Base-by-base conservation (phyloP, 2,113 vertebrate genomes). In the Leptodactylus fuscus region DNA sequence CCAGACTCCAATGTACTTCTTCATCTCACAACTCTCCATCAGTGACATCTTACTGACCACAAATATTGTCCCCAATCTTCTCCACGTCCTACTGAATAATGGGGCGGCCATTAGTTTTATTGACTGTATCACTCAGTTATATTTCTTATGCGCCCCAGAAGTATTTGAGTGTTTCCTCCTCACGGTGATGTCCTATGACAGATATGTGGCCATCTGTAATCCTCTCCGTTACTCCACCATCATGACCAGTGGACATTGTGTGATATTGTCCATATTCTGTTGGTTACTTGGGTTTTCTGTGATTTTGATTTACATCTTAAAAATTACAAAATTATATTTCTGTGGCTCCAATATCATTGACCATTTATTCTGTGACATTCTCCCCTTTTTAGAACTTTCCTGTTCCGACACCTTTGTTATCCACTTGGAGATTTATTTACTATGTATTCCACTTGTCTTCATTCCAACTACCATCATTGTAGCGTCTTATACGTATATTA, bases 151-250 rank as follows among this genome's bases (percentile, higher is more conserved):
- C 24, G 22, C n/a, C n/a, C 10, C n/a, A 10, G 55, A 24, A 58
- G 22, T 8, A 9, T 58, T 8, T 58, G 55, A 58, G 24, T 58
- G 55, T 58, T 9, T 58, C 9, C 55, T 58, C 55, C 55, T 58
- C n/a, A 8, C 55, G 2, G 55, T 58, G 22, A 58, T 58, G 55
- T 58, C 55, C 8, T 58, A 58, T 58, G 55, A 58, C n/a, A 24
- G 55, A 58, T 58, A 58, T 58, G n/a, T 58, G 55, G 55, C 55
- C n/a, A 58, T 58, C n/a, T 58, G 55, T 24, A 58, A 58, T 11
- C 55, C 55, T 9, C n/a, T 58, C n/a, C 55, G n/a, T 24, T 58
- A 58, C 9, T 10, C n/a, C 55, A 2, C 9, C 3, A 58, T 58
- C 3, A 58, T 58, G 55, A 58, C 55, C 18, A 24, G 55, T 58